These are phyloP conservation scores for Schrankia costaestrigalis DNA, from an alignment of 2,888 invertebrate species.

Conservation along the genomic window DNA sequence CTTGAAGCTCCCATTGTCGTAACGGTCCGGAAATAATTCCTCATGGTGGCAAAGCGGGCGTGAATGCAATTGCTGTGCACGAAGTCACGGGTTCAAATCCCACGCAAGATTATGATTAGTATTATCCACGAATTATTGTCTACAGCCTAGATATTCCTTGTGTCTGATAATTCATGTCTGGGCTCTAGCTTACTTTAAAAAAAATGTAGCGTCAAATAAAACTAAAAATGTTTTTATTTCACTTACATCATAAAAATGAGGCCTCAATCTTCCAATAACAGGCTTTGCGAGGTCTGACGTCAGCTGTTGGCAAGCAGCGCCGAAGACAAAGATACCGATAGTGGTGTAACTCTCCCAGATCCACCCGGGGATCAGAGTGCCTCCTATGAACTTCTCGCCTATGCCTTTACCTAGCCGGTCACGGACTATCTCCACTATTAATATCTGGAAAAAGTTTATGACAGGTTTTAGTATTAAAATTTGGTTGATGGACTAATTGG, in stretches of 20 bases:
- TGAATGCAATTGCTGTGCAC: no score
- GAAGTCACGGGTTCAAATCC: no score
- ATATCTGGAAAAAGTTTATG: slow-evolving; percentile 40
- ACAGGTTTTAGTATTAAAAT: not conserved
- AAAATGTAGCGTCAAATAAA: no score
- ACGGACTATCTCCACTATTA: slow-evolving; percentile 49
- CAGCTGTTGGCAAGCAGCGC: slow-evolving; percentile 86
- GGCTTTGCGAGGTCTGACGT: slow-evolving; percentile 90
- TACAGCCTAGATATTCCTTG: no score
- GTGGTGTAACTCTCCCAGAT: slow-evolving; percentile 82
- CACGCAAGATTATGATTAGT: no score
- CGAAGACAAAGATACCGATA: slow-evolving; percentile 87
- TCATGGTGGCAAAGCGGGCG: no score
- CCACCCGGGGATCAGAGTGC: slow-evolving; percentile 82
- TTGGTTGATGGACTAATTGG: not conserved
- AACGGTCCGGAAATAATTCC: no score
- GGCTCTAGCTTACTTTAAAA: no score
- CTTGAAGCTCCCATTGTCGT: no score
- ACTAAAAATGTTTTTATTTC: no score
- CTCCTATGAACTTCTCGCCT: slow-evolving; percentile 60
- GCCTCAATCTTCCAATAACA: slow-evolving; percentile 89
- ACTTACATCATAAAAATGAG: slow-evolving; percentile 87
- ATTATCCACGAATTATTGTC: no score
- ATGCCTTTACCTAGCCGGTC: slow-evolving; percentile 56
- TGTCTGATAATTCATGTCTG: no score